Conservation (phyloP, 2,888 invertebrate genomes). For the Polydrusus pterygomalis region DNA sequence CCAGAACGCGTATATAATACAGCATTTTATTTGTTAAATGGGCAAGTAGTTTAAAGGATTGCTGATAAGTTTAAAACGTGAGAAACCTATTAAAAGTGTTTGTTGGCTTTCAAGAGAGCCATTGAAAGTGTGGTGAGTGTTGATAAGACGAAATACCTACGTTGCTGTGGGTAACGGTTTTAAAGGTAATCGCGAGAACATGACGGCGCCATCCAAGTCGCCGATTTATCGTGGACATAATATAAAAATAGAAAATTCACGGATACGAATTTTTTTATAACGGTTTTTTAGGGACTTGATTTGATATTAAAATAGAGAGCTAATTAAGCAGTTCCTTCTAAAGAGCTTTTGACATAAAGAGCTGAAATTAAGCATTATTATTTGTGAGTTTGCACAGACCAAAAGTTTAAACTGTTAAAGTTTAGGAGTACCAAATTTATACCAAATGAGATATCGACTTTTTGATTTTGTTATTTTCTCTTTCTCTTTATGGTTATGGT, state of each 20-base stretch:
- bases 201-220: neutral
- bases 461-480: no score
- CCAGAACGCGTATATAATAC: neutral
- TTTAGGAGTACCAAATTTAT: no score
- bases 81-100: constrained; percentile 23
- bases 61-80: constrained; percentile 22
- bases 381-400: no score
- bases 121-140: constrained; percentile 11
- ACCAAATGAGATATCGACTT: no score
- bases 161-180: neutral
- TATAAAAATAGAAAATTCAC: neutral
- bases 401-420: no score
- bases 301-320: no score
- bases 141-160: constrained; percentile 8
- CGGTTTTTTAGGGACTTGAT: no score
- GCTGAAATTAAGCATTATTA: no score
- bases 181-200: neutral
- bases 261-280: neutral
- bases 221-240: neutral
- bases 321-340: no score
- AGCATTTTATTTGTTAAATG: constrained; percentile 21
- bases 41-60: neutral
- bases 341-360: no score
- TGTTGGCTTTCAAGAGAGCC: constrained; percentile 5
- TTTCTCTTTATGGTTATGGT: no score